Evolutionary conservation across 2,888 invertebrate species (phyloP).

Genomic region (Tenthredo notha): DNA sequence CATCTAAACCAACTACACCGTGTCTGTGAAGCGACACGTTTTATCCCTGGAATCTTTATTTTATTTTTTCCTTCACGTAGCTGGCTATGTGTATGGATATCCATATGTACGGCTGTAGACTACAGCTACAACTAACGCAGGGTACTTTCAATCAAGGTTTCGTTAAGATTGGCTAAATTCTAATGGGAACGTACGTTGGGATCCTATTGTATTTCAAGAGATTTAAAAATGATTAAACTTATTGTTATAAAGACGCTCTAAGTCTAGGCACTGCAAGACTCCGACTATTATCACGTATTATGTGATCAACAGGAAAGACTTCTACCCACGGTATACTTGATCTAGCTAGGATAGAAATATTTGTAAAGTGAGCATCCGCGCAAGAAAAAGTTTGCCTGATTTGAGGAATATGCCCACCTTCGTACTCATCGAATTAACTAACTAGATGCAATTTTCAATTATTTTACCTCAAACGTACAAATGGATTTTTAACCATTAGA

Average conservation of each 20-base stretch:
- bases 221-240: neutral
- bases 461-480: neutral
- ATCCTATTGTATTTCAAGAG: neutral
- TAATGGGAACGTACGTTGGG: neutral
- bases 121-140: neutral
- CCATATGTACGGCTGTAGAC: neutral
- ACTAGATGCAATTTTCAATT: neutral
- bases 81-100: neutral
- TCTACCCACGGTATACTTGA: neutral
- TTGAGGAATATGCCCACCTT: neutral
- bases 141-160: neutral
- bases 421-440: neutral
- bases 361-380: neutral
- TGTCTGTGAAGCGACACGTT: conserved; percentile 9
- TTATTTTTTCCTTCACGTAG: conserved; percentile 29
- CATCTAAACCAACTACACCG: neutral
- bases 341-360: neutral
- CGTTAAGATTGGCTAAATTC: neutral
- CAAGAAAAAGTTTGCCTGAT: neutral
- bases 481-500: neutral
- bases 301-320: neutral
- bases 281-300: neutral
- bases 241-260: neutral
- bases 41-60: conserved; percentile 30
- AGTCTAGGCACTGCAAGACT: neutral